Evolutionary conservation across 37 sponge, comb jelly and placozoan genomes (phyloP), one percentile per base, ranked within the genome.

Genomic region (Dysidea cf. avara): DNA sequence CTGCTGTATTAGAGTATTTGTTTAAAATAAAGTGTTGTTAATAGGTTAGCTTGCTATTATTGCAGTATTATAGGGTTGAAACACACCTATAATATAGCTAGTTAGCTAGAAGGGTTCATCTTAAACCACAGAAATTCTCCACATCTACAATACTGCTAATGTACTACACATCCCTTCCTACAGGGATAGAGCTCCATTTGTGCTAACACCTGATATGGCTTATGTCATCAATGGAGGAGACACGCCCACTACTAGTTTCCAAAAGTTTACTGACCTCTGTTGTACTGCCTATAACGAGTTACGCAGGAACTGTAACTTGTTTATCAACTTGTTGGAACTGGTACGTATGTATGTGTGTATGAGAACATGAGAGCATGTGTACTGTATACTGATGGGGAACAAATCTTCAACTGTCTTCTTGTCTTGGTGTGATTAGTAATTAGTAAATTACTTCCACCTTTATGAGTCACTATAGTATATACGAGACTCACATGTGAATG

Each of bases 181-280:
- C 64, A 90, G 95, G 61, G 95, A 94, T 53, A 62, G 95, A 39
- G 85, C 76, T 16, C 95, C 95, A 16, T 94, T 94, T 80, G 91
- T 94, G 13, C 81, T 94, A 35, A 94, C 95, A 38, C 91, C 87
- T 4, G 95, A 94, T 72, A 94, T 94, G 95, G 95, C 95, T 11
- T 94, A 90, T 54, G 95, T 94, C 36, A 94, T 94, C 61, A 90
- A 94, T 60, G 88, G 71, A 1, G 84, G 95, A 1, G 95, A 87
- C 37, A 72, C 72, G 39, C 85, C 80, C 7, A 87, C 84, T 16
- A 38, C 64, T 11, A 77, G 74, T 37, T 94, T 90, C 69, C 95
- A 94, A 66, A 71, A 83, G 56, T 94, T 94, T 55, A 60, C 48
- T 49, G 95, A 94, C 52, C 73, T 94, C 60, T 86, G 87, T 71